Conservation (phyloP, 2,888 invertebrate species). For the Apodemia zela region DNA sequence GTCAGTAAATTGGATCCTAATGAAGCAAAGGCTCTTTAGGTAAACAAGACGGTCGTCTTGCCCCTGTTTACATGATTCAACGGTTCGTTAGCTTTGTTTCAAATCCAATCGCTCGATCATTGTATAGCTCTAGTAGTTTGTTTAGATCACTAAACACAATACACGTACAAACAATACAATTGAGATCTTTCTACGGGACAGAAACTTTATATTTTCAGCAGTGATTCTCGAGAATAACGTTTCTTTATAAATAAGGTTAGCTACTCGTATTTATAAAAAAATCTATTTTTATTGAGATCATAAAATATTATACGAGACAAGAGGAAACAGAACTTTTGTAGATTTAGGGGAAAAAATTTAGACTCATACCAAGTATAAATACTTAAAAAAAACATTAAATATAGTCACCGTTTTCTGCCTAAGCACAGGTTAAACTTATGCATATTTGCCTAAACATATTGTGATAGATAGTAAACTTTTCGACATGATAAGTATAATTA, state of each 20-base stretch:
- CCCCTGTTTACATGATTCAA: conserved; percentile 76
- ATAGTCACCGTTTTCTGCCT: too few relatives aligned
- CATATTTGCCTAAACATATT: too few relatives aligned
- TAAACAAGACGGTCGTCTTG: conserved; percentile 79
- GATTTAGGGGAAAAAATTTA: too few relatives aligned
- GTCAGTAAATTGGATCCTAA: conserved; percentile 80
- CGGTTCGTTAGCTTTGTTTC: conserved; percentile 80
- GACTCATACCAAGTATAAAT: too few relatives aligned
- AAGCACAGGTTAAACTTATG: too few relatives aligned
- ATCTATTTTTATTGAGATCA: too few relatives aligned
- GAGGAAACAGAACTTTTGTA: too few relatives aligned
- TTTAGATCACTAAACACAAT: conserved; percentile 29
- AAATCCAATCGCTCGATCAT: conserved; percentile 65
- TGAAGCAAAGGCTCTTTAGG: conserved; percentile 79
- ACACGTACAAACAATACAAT: conserved; percentile 22
- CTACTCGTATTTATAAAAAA: too few relatives aligned
- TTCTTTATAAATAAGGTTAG: not conserved
- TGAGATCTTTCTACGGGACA: not conserved
- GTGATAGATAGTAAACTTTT: too few relatives aligned
- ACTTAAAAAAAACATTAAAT: too few relatives aligned
- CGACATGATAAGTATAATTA: too few relatives aligned
- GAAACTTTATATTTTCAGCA: not conserved
- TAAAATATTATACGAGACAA: too few relatives aligned
- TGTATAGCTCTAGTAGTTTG: conserved; percentile 38
- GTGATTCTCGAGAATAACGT: not conserved